These are phyloP conservation scores for Marmota flaviventris DNA, from an alignment of 2,113 vertebrate genomes.

Conservation along the genomic window DNA sequence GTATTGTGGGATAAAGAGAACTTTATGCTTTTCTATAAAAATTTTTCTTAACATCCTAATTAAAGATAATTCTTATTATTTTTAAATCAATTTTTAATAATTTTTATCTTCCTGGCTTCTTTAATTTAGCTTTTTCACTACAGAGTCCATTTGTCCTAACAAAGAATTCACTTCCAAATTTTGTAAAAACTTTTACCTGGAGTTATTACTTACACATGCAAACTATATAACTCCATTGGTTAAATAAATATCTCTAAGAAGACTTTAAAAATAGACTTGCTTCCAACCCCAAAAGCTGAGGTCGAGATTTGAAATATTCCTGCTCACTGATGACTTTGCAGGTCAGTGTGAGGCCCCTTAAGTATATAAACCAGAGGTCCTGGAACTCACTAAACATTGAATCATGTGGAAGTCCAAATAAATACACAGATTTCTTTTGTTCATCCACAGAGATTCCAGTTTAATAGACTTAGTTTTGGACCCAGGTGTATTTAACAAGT, in stretches of 20 bases:
- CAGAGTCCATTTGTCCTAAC: not conserved
- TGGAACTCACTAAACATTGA: not conserved
- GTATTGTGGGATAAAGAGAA: accelerated
- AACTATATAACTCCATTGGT: not conserved
- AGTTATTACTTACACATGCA: slow-evolving; percentile 2
- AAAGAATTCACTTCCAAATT: slow-evolving; percentile 35
- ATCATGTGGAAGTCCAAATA: not conserved
- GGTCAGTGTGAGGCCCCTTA: not conserved
- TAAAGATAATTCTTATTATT: not conserved
- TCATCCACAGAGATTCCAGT: not conserved
- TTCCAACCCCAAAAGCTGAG: not conserved
- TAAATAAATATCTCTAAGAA: slow-evolving; percentile 7
- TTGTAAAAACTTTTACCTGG: not conserved
- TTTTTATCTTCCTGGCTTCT: not conserved
- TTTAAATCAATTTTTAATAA: not conserved
- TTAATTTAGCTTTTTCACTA: not conserved
- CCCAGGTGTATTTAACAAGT: not conserved
- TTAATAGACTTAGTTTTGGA: not conserved
- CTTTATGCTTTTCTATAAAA: not conserved
- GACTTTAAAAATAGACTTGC: not conserved
- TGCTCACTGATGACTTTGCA: not conserved
- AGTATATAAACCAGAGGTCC: not conserved
- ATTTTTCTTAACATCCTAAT: not conserved
- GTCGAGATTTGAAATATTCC: not conserved
- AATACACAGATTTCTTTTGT: not conserved